phyloP scores from a whole-genome alignment of 1,140 invertebrate species.

The Aphis craccivora region DNA sequence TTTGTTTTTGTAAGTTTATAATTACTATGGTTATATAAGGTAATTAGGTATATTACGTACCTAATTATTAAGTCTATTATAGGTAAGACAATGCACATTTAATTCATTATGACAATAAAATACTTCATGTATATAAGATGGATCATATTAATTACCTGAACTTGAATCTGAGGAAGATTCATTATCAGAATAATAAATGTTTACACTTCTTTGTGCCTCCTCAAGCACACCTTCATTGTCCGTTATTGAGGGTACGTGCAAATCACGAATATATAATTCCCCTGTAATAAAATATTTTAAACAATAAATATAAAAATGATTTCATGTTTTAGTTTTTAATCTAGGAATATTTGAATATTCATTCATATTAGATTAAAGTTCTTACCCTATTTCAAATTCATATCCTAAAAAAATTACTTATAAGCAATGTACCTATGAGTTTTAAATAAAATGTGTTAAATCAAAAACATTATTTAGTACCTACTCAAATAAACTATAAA shows the following conservation, averaged over 20 bases:
- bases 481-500: background rate
- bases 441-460: background rate
- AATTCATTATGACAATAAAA: background rate
- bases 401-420: background rate
- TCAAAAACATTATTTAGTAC: background rate
- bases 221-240: background rate
- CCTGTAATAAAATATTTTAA: background rate
- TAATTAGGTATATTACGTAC: too few relatives aligned
- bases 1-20: too few relatives aligned
- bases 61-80: too few relatives aligned
- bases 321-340: background rate
- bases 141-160: slow-evolving; percentile 12
- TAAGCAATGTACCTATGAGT: background rate
- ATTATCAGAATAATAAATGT: slow-evolving; percentile 19
- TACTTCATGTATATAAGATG: too few relatives aligned
- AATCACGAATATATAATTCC: slow-evolving; percentile 40
- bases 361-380: background rate
- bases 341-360: background rate
- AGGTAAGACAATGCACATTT: background rate
- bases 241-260: background rate
- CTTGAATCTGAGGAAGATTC: slow-evolving; percentile 35
- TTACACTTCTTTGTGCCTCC: background rate
- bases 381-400: background rate
- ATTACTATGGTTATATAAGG: background rate
- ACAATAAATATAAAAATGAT: background rate